Evolutionary conservation across 64 coral and sea anemone genomes (phyloP).

Genomic region (Exaiptasia diaphana): DNA sequence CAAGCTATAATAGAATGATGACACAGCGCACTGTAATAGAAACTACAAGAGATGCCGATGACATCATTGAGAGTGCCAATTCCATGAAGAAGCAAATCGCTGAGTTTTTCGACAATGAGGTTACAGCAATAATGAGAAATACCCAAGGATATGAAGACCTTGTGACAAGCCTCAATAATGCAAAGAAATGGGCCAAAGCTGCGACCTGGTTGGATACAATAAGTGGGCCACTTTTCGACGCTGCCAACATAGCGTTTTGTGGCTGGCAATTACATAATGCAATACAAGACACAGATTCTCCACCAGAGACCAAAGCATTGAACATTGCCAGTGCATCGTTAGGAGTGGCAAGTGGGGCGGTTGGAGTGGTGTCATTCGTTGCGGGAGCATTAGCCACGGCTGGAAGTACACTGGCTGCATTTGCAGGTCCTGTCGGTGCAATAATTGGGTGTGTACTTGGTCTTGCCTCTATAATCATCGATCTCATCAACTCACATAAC

Average conservation of each 20-base stretch:
- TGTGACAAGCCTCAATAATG: constrained; percentile 13
- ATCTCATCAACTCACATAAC: neutral
- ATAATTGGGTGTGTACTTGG: constrained; percentile 10
- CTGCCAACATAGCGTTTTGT: neutral
- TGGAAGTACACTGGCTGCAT: constrained; percentile 3
- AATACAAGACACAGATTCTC: constrained; percentile 21
- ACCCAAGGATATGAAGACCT: constrained; percentile 26
- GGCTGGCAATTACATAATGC: constrained; percentile 31
- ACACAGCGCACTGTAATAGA: neutral
- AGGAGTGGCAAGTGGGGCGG: constrained; percentile 4
- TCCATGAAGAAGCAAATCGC: neutral
- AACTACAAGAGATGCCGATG: neutral
- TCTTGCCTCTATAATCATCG: constrained; percentile 12
- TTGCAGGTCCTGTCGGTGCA: neutral
- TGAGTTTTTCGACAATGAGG: constrained; percentile 7
- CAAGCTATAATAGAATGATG: neutral
- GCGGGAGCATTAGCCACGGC: constrained; percentile 14
- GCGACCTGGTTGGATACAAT: constrained; percentile 15
- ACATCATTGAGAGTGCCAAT: constrained; percentile 3
- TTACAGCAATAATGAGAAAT: constrained; percentile 3
- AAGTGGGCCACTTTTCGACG: constrained; percentile 23
- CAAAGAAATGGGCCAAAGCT: constrained; percentile 10
- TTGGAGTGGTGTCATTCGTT: constrained; percentile 16
- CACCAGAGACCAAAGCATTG: neutral
- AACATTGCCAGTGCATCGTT: neutral